These are phyloP conservation scores for Nasonia longicornis DNA, from an alignment of 1,140 invertebrate genomes.

Conservation along the genomic window DNA sequence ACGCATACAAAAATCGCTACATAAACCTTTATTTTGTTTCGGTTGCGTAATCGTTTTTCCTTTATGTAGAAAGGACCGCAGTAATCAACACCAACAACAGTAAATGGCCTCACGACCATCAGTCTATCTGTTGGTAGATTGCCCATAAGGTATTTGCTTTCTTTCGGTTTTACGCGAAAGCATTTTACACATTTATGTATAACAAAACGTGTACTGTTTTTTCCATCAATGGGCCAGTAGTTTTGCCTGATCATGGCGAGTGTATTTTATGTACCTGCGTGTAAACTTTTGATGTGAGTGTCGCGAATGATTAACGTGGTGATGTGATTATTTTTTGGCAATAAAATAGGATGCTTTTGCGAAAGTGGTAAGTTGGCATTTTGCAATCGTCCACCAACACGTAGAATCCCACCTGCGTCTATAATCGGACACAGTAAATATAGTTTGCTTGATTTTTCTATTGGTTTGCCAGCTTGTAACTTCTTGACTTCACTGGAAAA, in stretches of 20 bases:
- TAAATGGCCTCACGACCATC: conserved; percentile 21
- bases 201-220: conserved; percentile 6
- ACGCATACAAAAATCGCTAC: too few relatives aligned
- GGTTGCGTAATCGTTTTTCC: too few relatives aligned
- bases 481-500: not conserved
- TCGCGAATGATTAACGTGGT: conserved; percentile 46
- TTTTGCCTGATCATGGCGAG: conserved; percentile 29
- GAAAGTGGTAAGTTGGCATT: conserved; percentile 32
- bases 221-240: conserved; percentile 46
- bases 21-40: too few relatives aligned
- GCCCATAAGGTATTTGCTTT: too few relatives aligned
- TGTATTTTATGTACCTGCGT: conserved; percentile 53
- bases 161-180: too few relatives aligned
- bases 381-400: conserved; percentile 42
- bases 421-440: conserved; percentile 2
- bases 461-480: too few relatives aligned
- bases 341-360: conserved; percentile 50
- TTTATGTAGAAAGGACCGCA: too few relatives aligned
- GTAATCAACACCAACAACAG: not conserved
- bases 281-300: conserved; percentile 53
- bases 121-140: not conserved
- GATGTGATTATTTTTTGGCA: conserved; percentile 50
- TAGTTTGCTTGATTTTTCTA: not conserved
- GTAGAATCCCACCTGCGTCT: conserved; percentile 40
- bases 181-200: conserved; percentile 21